These are phyloP conservation scores for Amphiprion clarkii DNA, from an alignment of 2,797 vertebrate species.

Conservation along the genomic window DNA sequence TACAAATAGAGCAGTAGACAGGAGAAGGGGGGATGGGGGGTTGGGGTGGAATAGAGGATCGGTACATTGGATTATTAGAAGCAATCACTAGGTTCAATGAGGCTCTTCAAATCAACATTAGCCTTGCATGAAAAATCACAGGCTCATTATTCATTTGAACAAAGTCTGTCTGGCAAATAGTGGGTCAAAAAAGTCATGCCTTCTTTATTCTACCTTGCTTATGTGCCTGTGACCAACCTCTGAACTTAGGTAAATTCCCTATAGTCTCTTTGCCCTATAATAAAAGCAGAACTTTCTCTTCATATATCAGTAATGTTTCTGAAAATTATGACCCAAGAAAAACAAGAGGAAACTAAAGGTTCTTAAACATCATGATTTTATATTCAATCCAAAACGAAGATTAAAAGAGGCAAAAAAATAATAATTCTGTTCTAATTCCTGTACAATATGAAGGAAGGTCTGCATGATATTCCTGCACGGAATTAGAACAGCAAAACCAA, in stretches of 20 bases:
- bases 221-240: conserved; percentile 12
- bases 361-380: background rate
- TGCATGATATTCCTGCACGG: background rate
- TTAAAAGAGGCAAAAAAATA: background rate
- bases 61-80: conserved; percentile 44
- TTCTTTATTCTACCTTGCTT: conserved; percentile 4
- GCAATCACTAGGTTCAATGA: conserved; percentile 30
- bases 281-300: background rate
- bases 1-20: conserved; percentile 29
- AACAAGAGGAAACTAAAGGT: background rate
- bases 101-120: conserved; percentile 26
- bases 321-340: conserved; percentile 5
- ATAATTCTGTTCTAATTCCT: background rate
- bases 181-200: conserved; percentile 2
- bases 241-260: conserved; percentile 7
- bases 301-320: background rate
- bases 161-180: conserved; percentile 13
- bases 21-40: background rate
- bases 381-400: background rate
- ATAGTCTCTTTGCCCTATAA: background rate
- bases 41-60: conserved; percentile 8
- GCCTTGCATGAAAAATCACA: conserved; percentile 14
- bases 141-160: conserved; percentile 28
- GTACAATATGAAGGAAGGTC: background rate
- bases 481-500: conserved; percentile 42